phyloP scores from a whole-genome alignment of 2,113 vertebrate genomes.

The Cranoglanis bouderius region DNA sequence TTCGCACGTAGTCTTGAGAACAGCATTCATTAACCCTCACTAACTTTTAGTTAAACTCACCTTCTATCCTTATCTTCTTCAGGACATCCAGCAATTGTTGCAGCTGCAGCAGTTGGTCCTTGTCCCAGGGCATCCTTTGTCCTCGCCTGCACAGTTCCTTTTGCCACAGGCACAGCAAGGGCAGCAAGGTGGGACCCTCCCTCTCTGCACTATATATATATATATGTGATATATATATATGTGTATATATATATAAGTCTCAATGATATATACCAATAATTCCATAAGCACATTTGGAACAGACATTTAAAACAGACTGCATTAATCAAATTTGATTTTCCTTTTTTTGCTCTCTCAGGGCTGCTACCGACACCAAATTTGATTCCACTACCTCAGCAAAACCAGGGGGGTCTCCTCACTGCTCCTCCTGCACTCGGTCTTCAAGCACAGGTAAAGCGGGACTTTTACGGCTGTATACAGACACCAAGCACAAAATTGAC shows the following conservation, averaged over 20 bases:
- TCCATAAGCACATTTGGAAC: not conserved
- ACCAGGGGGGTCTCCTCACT: slow-evolving; percentile 86
- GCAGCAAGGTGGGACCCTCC: slow-evolving; percentile 81
- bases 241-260: not conserved
- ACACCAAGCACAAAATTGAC: not conserved
- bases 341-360: slow-evolving; percentile 67
- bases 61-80: slow-evolving; percentile 27
- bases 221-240: not conserved
- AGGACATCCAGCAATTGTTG: slow-evolving; percentile 90
- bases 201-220: not conserved
- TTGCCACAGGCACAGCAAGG: slow-evolving; percentile 87
- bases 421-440: slow-evolving; percentile 80
- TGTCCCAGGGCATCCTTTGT: slow-evolving; percentile 83
- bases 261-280: not conserved
- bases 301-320: not conserved
- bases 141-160: slow-evolving; percentile 87
- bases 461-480: not conserved
- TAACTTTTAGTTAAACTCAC: not conserved
- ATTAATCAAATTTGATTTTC: not conserved
- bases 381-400: slow-evolving; percentile 95
- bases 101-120: slow-evolving; percentile 90
- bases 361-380: slow-evolving; percentile 90
- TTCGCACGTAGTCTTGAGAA: not conserved
- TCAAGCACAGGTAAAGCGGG: slow-evolving; percentile 79
- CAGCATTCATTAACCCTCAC: not conserved